A percentile compares a stretch with the other conserved stretches of the same genome.
Evolutionary conservation across 2,113 vertebrate species (phyloP).

Genomic region (Xerus inauris): DNA sequence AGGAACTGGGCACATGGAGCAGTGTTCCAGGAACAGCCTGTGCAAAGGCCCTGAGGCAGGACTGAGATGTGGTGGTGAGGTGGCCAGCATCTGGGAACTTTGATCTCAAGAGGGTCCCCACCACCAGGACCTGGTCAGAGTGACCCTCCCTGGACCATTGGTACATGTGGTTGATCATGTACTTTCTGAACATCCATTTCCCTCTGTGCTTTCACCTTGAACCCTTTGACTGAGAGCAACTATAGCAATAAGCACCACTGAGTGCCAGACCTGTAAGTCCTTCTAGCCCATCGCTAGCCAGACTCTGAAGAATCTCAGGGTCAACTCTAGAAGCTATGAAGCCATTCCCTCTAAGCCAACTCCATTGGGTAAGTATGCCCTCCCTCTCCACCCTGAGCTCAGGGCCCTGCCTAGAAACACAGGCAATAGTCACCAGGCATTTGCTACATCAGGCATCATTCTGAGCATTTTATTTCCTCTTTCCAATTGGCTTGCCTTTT

Average conservation of each 20-base stretch:
- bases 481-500: background rate
- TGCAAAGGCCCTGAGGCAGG: background rate
- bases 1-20: too few relatives aligned
- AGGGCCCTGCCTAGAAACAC: background rate
- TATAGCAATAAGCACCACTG: rapidly evolving
- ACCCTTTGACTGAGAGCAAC: background rate
- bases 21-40: background rate
- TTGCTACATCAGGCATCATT: background rate
- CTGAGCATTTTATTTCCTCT: background rate
- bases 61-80: background rate
- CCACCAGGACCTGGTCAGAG: background rate
- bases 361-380: too few relatives aligned
- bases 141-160: too few relatives aligned
- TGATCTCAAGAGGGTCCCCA: background rate
- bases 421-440: background rate
- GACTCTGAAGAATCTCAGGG: too few relatives aligned
- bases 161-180: too few relatives aligned
- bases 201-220: background rate
- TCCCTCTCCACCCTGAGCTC: background rate
- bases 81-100: background rate
- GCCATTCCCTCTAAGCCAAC: too few relatives aligned
- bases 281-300: too few relatives aligned
- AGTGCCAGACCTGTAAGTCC: too few relatives aligned
- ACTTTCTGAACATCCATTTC: too few relatives aligned
- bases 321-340: background rate